Evolutionary conservation across 2,113 vertebrate species (phyloP), one percentile per base, ranked within the genome.

Genomic region (Carassius gibelio): DNA sequence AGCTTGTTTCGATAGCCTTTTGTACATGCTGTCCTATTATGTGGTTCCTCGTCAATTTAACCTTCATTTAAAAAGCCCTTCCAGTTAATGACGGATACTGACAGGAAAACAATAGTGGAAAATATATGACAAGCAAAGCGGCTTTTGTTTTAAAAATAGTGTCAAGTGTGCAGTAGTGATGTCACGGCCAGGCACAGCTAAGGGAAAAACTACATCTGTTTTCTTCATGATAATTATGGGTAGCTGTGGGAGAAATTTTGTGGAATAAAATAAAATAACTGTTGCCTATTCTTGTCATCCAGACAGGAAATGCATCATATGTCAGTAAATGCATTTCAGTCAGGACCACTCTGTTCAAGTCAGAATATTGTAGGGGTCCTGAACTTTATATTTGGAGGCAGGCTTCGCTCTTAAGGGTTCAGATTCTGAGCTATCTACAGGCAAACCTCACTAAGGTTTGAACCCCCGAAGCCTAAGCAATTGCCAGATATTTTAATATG

Each of bases 1-100:
- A 48, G 50, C 88, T 83, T 85, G 88, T 89, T 88, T 92, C 64
- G 81, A 87, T 77, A 62, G 57, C 36, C 75, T 88, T 82, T 88
- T 83, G 15, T 21, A 48, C 23, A 85, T 66, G 84, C 36, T 45
- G 34, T 76, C 38, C 1, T 48, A 74, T 69, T 85, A 72, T 52
- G 75, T 23, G 82, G 85, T 30, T 79, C 11, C 34, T 71, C 21
- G 61, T 69, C 61, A 79, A 34, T 52, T 81, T 69, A 68, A 81
- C 42, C 45, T 17, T 52, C 10, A 1, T 69, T 81, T 68, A 14
- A 30, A 69, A 81, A 52, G 17, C 26, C 5, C 23, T 81, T 68
- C 8, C 42, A 81, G 62, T 81, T 11, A 21, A 69, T 81, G 79
- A 52, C 0, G 23, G 23, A n/a, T 19, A 26, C 4, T 69, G 62